These are phyloP conservation scores for Notamacropus eugenii DNA, from an alignment of 2,797 vertebrate species.

Conservation along the genomic window DNA sequence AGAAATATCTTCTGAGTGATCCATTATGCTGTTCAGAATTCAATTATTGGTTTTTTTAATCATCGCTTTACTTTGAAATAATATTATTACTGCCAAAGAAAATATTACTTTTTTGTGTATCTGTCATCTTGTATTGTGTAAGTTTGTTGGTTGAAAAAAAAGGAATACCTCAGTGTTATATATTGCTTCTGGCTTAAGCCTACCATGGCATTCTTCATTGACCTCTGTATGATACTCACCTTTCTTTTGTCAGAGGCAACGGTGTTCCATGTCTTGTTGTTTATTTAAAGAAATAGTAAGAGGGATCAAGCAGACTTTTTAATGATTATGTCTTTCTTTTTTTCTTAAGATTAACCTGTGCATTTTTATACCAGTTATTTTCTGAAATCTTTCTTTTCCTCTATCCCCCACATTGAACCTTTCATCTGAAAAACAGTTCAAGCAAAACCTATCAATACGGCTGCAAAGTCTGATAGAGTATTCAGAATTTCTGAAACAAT, in stretches of 20 bases:
- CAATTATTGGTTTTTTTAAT: not conserved
- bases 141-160: not conserved
- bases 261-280: not conserved
- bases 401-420: too few relatives aligned
- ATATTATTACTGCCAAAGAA: not conserved
- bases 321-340: too few relatives aligned
- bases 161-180: not conserved
- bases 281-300: too few relatives aligned
- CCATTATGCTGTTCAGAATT: not conserved
- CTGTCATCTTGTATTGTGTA: not conserved
- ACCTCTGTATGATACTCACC: not conserved
- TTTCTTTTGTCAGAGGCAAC: not conserved
- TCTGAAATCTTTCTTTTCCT: too few relatives aligned
- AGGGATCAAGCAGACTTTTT: too few relatives aligned
- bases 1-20: not conserved
- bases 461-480: too few relatives aligned
- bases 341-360: too few relatives aligned
- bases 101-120: not conserved
- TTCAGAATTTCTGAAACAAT: not conserved
- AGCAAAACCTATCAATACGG: too few relatives aligned
- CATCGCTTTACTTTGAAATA: not conserved
- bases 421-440: too few relatives aligned
- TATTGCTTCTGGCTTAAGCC: not conserved
- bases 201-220: not conserved
- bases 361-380: too few relatives aligned